Evolutionary conservation across 2,888 invertebrate genomes (phyloP), one percentile per base, ranked within the genome.

Genomic region (Sclerodermus sp.): DNA sequence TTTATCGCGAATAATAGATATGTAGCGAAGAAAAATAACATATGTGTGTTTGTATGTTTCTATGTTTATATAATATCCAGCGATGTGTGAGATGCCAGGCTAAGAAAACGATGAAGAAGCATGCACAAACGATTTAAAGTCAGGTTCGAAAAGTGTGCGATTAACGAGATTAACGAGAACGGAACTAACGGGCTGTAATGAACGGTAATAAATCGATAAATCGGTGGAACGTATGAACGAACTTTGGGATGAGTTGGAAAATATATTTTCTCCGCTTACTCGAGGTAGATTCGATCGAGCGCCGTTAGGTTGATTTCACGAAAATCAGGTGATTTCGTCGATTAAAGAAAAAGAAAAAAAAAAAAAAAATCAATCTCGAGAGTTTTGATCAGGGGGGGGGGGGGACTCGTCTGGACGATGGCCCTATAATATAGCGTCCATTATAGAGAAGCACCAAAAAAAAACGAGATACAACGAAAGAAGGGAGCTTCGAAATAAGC

Each of bases 31-130:
- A 50, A 51, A 57, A 57, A 45, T 55, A 64, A 68, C 62, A 55
- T 55, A 58, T 69, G 72, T 71, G 66, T 70, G 71, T 72, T 72
- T 72, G 72, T 73, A 72, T 72, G 72, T 72, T 73, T 73, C 72
- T 73, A 73, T 72, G 72, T 73, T 73, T 73, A 72, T 72, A 72
- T 73, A 73, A 69, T 67, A n/a, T n/a, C n/a, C n/a, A n/a, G 60
- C 63, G 63, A 64, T 62, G 64, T 60, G 64, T 62, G 68, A 67
- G 53, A 59, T 12, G 63, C 57, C 57, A 55, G 57, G 55, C 57
- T 51, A 58, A 62, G 59, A 63, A 60, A 42, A 55, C 56, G 55
- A 47, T 37, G 49, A 57, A 48, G 32, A 8, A 23, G 23, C n/a
- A 23, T 8, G 23, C 23, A 23, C 23, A 23, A 23, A 23, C 8